These are phyloP conservation scores for Eonycteris spelaea DNA, from an alignment of 2,113 vertebrate genomes.

Conservation along the genomic window DNA sequence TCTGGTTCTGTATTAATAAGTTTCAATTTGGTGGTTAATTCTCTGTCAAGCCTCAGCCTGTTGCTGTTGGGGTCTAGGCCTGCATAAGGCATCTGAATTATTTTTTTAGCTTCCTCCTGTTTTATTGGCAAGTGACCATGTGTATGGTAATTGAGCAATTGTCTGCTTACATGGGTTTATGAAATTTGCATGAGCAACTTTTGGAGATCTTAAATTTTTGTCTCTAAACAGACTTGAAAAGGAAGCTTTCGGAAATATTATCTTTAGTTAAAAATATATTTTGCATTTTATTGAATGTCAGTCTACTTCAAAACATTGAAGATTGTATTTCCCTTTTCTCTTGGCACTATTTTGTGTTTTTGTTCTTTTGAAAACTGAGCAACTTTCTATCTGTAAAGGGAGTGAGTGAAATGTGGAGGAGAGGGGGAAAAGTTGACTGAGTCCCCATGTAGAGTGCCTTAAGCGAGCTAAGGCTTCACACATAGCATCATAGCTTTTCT, in stretches of 20 bases:
- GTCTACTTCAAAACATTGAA: not conserved
- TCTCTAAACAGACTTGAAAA: slow-evolving; percentile 40
- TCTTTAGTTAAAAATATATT: slow-evolving; percentile 34
- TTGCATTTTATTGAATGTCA: slow-evolving; percentile 25
- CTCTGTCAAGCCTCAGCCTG: not conserved
- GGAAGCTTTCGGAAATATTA: not conserved
- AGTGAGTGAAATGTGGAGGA: accelerated
- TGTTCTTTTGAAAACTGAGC: not conserved
- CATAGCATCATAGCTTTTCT: accelerated
- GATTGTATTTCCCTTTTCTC: not conserved
- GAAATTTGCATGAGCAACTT: slow-evolving; percentile 48
- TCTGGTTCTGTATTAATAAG: not conserved
- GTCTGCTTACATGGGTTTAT: slow-evolving; percentile 31
- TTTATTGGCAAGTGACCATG: slow-evolving; percentile 47
- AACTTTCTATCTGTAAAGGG: accelerated
- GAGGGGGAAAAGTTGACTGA: accelerated
- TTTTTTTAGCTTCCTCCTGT: slow-evolving; percentile 9
- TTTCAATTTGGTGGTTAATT: not conserved
- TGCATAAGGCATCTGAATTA: not conserved
- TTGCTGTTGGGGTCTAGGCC: not conserved
- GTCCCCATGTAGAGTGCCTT: not conserved
- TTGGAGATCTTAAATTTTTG: slow-evolving; percentile 35
- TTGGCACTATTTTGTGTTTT: not conserved
- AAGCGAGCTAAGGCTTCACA: accelerated
- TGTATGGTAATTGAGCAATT: slow-evolving; percentile 42